phyloP scores from a whole-genome alignment of 2,113 vertebrate species.

The Astatoreochromis straeleni region DNA sequence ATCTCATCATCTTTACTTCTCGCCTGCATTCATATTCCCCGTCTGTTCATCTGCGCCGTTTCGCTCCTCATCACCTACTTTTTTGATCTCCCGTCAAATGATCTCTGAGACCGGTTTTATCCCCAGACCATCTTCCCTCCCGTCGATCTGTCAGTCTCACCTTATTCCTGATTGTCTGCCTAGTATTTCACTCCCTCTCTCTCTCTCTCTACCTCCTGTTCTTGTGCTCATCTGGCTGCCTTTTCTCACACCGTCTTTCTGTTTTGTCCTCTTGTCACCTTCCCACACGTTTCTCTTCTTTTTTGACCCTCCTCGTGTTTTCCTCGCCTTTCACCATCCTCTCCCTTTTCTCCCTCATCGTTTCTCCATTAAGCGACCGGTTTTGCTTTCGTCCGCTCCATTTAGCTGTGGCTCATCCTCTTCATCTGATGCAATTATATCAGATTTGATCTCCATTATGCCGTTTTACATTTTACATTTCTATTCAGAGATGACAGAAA shows the following conservation, averaged over 20 bases:
- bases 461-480: neutral
- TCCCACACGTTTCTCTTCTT: neutral
- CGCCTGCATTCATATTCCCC: slow-evolving; percentile 29
- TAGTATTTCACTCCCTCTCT: neutral
- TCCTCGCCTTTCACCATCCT: neutral
- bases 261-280: neutral
- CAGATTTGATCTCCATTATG: neutral
- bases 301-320: neutral
- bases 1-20: slow-evolving; percentile 42
- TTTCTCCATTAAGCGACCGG: neutral
- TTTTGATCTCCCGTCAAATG: slow-evolving; percentile 63
- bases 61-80: slow-evolving; percentile 46
- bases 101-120: slow-evolving; percentile 57
- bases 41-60: slow-evolving; percentile 33
- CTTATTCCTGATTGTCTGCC: slow-evolving; percentile 25
- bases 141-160: slow-evolving; percentile 21
- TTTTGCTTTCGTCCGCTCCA: neutral
- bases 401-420: neutral
- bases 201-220: neutral
- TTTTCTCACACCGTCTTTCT: neutral
- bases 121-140: slow-evolving; percentile 37
- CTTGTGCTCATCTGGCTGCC: neutral
- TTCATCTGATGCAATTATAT: neutral
- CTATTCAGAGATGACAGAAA: neutral
- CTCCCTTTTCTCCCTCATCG: neutral